phyloP scores from a whole-genome alignment of 2,888 invertebrate genomes.

The Conistra vaccinii region DNA sequence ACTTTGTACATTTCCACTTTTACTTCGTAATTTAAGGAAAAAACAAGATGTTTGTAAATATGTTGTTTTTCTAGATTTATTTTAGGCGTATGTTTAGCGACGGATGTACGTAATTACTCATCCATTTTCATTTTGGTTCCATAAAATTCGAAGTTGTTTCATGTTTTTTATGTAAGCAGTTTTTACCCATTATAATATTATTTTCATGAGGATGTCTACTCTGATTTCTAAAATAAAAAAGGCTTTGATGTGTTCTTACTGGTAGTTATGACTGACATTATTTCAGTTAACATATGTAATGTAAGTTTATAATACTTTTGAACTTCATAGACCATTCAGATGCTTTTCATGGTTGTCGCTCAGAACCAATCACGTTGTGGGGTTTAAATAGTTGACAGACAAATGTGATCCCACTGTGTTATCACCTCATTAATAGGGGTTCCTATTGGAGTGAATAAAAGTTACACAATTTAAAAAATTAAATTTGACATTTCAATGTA shows the following conservation, averaged over 20 bases:
- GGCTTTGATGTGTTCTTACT: not conserved
- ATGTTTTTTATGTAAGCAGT: not conserved
- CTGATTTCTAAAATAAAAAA: slow-evolving; percentile 7
- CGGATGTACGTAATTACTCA: slow-evolving; percentile 35
- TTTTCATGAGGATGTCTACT: not conserved
- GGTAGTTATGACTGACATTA: not conserved
- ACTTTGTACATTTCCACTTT: slow-evolving; percentile 55
- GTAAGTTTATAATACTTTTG: too few species aligned
- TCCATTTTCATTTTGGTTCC: slow-evolving; percentile 15
- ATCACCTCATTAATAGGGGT: not conserved
- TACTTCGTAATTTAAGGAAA: slow-evolving; percentile 50
- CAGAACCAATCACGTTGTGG: too few species aligned
- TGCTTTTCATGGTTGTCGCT: too few species aligned
- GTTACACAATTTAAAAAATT: not conserved
- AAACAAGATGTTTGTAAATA: slow-evolving; percentile 64
- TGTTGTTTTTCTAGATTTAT: slow-evolving; percentile 50
- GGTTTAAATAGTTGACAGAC: not conserved
- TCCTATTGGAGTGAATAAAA: too few species aligned
- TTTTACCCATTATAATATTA: slow-evolving; percentile 1
- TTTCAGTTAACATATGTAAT: too few species aligned
- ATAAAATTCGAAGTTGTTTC: slow-evolving; percentile 4
- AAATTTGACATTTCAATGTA: not conserved
- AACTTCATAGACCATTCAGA: too few species aligned
- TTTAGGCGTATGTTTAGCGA: slow-evolving; percentile 28
- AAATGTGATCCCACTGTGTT: too few species aligned